phyloP scores from a whole-genome alignment of 2,888 invertebrate species.

The Boloria selene region DNA sequence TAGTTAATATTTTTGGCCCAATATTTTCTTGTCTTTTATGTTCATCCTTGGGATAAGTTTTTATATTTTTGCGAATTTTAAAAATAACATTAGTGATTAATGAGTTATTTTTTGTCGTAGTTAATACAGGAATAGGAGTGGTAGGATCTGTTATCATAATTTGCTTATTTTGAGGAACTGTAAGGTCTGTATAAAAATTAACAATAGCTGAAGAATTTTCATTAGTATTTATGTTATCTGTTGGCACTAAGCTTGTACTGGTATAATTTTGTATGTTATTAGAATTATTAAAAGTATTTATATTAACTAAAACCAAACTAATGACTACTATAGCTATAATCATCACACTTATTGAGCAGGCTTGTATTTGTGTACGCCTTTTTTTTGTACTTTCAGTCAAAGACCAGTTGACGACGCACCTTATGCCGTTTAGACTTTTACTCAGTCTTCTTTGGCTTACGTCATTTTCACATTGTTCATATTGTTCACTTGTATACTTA shows the following conservation, averaged over 20 bases:
- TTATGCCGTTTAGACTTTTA: conserved; percentile 74
- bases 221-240: conserved; percentile 57
- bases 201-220: conserved; percentile 61
- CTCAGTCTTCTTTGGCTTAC: conserved; percentile 64
- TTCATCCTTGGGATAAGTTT: conserved; percentile 65
- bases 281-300: conserved; percentile 68
- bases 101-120: conserved; percentile 53
- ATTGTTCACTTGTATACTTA: conserved; percentile 62
- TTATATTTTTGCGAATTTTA: conserved; percentile 73
- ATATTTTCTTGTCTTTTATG: conserved; percentile 52
- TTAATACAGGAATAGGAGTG: conserved; percentile 48
- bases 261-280: conserved; percentile 59
- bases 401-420: conserved; percentile 73
- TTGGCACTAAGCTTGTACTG: conserved; percentile 78
- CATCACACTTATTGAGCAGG: conserved; percentile 80
- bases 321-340: conserved; percentile 77
- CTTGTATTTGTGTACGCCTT: conserved; percentile 77
- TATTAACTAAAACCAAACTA: conserved; percentile 78
- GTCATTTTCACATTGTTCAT: conserved; percentile 58
- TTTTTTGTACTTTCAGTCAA: conserved; percentile 71
- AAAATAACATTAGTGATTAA: conserved; percentile 57
- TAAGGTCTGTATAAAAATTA: conserved; percentile 53
- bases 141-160: conserved; percentile 48
- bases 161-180: conserved; percentile 43
- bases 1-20: conserved; percentile 60